Base-by-base conservation (phyloP, 2,888 invertebrate species). In the Pachymerium ferrugineum region DNA sequence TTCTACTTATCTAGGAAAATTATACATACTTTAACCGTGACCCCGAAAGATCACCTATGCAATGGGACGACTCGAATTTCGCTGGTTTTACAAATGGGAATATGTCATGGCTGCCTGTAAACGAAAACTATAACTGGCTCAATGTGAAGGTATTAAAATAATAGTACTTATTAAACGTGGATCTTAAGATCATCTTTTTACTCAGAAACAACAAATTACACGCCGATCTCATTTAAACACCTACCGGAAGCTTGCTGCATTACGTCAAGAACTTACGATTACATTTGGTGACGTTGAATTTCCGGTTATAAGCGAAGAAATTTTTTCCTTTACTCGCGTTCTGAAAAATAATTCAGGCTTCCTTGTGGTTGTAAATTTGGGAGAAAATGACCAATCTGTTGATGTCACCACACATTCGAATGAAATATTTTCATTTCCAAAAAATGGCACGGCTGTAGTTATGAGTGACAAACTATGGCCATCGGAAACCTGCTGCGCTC, bases 11-110 rank as follows among this genome's bases (percentile, higher is more conserved):
- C 38, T 30, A 69, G 70, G n/a, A 69, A 30, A 19, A 33, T 29
- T 69, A 69, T 31, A 10, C 14, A 3, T 35, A 71, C 10, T 71
- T 33, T 25, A n/a, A 19, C 12, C 42, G 72, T 8, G 72, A 72
- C 47, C 72, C 72, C n/a, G 72, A 86, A 77, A 85, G 93, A 31
- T 91, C 92, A 0, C 93, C 93, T 0, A 91, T 89, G 83, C 93
- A 93, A 79, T 93, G 93, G 93, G 87, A 85, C 78, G 80, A 83
- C 10, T 82, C 84, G 0, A 80, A 78, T 69, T 87, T 87, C 78
- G 88, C 89, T 74, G 72, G 72, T 14, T 72, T 72, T 29, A 54
- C 72, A n/a, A 19, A 8, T 10, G 83, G 79, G 2, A 81, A 80
- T 0, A 79, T 78, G 0, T 87, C 90, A 0, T 91, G 91, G 90